Percentiles rank a stretch among this genome's conserved stretches.
phyloP scores from a whole-genome alignment of 2,113 vertebrate species.

The Caranx melampygus region DNA sequence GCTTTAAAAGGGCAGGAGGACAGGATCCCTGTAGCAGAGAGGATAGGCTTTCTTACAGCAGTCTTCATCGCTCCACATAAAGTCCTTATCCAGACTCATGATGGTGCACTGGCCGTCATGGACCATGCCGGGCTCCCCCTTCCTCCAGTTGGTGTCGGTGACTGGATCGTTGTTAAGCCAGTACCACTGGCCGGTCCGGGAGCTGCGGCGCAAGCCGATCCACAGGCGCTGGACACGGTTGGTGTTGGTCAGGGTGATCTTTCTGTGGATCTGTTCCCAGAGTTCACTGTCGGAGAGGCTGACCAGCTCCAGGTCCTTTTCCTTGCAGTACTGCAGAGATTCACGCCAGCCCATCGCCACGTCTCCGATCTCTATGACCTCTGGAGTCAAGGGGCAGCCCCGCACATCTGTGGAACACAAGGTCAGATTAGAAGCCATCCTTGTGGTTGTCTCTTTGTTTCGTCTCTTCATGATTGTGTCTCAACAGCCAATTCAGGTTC shows the following conservation, averaged over 20 bases:
- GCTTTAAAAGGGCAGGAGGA: not conserved
- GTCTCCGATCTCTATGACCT: not conserved
- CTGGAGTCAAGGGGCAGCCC: conserved; percentile 63
- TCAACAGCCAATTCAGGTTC: too few species aligned
- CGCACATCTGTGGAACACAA: conserved; percentile 50
- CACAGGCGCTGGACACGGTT: conserved; percentile 29
- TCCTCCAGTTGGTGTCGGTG: conserved; percentile 55
- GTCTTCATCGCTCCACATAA: conserved; percentile 55
- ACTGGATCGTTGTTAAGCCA: conserved; percentile 46
- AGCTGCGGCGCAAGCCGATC: conserved; percentile 77
- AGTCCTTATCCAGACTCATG: conserved; percentile 31
- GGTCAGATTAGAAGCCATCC: too few species aligned
- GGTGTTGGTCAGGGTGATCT: not conserved
- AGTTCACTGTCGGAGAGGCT: not conserved
- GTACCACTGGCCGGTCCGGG: conserved; percentile 71
- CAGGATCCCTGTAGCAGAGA: conserved; percentile 50
- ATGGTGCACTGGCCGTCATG: conserved; percentile 62
- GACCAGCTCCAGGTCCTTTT: not conserved
- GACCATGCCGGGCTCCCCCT: conserved; percentile 25
- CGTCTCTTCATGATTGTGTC: too few species aligned
- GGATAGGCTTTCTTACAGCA: conserved; percentile 68
- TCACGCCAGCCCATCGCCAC: conserved; percentile 51
- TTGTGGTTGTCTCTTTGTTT: too few species aligned
- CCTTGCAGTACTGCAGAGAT: conserved; percentile 46
- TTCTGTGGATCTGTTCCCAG: not conserved